Conservation (phyloP, 1,140 invertebrate genomes). For the Charaxes varanes region DNA sequence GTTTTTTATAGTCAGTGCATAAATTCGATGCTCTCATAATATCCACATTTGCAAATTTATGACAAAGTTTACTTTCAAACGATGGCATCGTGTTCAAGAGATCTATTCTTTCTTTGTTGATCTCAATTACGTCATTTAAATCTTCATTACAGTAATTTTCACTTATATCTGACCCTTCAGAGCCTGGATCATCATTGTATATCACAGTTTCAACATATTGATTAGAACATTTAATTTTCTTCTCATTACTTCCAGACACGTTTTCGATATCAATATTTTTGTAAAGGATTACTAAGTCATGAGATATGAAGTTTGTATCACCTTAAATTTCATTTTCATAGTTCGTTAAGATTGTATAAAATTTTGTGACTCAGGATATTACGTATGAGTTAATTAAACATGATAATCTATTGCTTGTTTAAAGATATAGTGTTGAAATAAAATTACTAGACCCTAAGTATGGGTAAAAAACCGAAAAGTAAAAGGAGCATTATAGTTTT, state of each 20-base stretch:
- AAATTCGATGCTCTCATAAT: slow-evolving; percentile 36
- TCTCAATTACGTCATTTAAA: slow-evolving; percentile 32
- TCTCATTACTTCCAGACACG: slow-evolving; percentile 16
- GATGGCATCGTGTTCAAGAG: slow-evolving; percentile 34
- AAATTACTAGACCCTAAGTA: too few relatives aligned
- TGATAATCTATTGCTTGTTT: too few relatives aligned
- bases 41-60: slow-evolving; percentile 47
- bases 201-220: slow-evolving; percentile 56
- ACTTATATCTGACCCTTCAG: slow-evolving; percentile 45
- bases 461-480: too few relatives aligned
- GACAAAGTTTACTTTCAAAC: slow-evolving; percentile 40
- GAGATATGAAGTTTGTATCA: slow-evolving; percentile 25
- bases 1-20: slow-evolving; percentile 25
- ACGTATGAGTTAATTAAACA: too few relatives aligned
- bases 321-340: background rate
- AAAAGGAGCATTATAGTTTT: too few relatives aligned
- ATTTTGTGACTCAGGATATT: background rate
- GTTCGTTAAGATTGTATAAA: slow-evolving; percentile 5
- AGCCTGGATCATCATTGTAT: slow-evolving; percentile 46
- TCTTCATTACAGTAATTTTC: slow-evolving; percentile 50
- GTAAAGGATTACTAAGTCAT: slow-evolving; percentile 52
- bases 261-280: slow-evolving; percentile 53
- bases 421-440: too few relatives aligned
- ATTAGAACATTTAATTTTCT: slow-evolving; percentile 30
- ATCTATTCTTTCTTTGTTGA: slow-evolving; percentile 51